Conservation (phyloP, 2,113 vertebrate species). For the Anhinga rufa region DNA sequence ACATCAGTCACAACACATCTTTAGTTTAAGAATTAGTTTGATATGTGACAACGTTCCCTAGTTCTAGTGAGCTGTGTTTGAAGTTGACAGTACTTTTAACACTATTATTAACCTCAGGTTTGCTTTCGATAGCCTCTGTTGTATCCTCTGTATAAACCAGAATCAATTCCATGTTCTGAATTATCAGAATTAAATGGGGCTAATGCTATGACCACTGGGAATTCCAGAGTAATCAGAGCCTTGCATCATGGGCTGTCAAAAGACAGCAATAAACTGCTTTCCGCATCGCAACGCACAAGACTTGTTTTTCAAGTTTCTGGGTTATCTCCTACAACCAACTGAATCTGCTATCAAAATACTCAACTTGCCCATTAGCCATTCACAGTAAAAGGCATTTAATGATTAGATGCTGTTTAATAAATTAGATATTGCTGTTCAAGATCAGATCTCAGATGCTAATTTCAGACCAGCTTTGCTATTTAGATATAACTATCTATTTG, state of each 20-base stretch:
- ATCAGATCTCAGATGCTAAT: not conserved
- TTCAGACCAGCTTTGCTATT: not conserved
- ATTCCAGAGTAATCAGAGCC: not conserved
- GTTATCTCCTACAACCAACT: not conserved
- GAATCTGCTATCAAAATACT: not conserved
- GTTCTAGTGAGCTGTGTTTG: not conserved
- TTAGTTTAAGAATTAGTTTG: not conserved
- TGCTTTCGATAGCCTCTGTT: not conserved
- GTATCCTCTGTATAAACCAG: not conserved
- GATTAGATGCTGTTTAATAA: not conserved
- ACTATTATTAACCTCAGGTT: not conserved
- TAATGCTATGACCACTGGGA: not conserved
- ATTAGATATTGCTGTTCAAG: not conserved
- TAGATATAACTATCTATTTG: not conserved
- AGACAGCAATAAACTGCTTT: not conserved
- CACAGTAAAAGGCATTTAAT: not conserved
- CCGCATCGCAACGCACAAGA: not conserved
- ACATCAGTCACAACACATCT: not conserved
- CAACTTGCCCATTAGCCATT: not conserved
- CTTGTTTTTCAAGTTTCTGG: not conserved
- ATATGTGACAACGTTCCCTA: fast-evolving
- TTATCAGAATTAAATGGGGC: not conserved
- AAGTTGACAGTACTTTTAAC: not conserved
- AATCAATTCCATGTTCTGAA: not conserved
- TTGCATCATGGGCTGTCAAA: not conserved